These are phyloP conservation scores for Meandrusa payeni DNA, from an alignment of 2,888 invertebrate species.

Conservation along the genomic window DNA sequence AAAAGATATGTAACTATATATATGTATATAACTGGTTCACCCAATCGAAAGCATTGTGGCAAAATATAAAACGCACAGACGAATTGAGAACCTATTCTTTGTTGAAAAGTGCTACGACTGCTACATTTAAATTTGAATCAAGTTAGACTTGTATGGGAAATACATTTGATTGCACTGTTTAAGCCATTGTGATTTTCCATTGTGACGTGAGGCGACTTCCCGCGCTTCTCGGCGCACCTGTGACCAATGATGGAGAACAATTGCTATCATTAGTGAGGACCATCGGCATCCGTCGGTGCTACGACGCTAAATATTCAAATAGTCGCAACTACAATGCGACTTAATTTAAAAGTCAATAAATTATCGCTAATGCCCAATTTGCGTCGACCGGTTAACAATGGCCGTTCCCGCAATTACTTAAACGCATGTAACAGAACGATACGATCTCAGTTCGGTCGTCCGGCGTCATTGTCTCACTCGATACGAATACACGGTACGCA, in stretches of 20 bases:
- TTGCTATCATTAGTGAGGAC: constrained; percentile 73
- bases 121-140: too few species aligned
- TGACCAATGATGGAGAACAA: constrained; percentile 73
- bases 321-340: constrained; percentile 67
- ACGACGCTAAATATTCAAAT: constrained; percentile 75
- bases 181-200: too few species aligned
- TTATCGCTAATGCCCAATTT: constrained; percentile 80
- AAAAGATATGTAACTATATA: too few species aligned
- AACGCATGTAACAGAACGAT: constrained; percentile 77
- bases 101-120: too few species aligned
- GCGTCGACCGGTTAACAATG: constrained; percentile 77
- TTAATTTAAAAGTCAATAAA: constrained; percentile 76
- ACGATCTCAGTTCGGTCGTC: constrained; percentile 61
- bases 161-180: too few species aligned
- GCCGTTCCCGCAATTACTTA: constrained; percentile 79
- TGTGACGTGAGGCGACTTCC: constrained; percentile 23
- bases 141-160: too few species aligned
- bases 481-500: constrained; percentile 61
- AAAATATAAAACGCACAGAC: too few species aligned
- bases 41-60: too few species aligned
- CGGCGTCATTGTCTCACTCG: constrained; percentile 71
- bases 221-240: constrained; percentile 58
- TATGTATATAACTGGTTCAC: too few species aligned
- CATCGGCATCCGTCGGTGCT: constrained; percentile 59
- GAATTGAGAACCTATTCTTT: too few species aligned